phyloP scores from a whole-genome alignment of 1,140 invertebrate genomes.

The Calephelis virginiensis region DNA sequence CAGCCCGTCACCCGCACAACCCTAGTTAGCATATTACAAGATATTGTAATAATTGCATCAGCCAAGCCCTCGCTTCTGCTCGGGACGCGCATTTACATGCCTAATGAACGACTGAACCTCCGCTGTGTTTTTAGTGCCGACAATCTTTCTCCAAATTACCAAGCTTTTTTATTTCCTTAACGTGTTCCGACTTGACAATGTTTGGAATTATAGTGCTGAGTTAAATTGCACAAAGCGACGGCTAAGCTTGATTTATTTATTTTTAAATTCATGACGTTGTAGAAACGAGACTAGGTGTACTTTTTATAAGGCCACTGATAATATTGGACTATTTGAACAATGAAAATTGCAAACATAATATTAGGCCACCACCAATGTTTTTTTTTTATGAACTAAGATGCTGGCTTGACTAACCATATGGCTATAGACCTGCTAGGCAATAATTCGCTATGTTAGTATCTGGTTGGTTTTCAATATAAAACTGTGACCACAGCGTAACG shows the following conservation, averaged over 20 bases:
- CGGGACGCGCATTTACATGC: conserved; percentile 37
- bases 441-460: too few species aligned
- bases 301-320: too few species aligned
- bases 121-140: conserved; percentile 19
- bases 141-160: conserved; percentile 18
- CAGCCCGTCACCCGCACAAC: conserved; percentile 17
- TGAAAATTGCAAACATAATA: too few species aligned
- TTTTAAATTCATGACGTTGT: conserved; percentile 12
- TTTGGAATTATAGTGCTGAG: conserved; percentile 16
- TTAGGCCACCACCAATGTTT: too few species aligned
- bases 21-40: conserved; percentile 42
- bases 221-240: conserved; percentile 5
- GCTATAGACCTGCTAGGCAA: too few species aligned
- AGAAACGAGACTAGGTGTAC: not conserved
- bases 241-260: conserved; percentile 3
- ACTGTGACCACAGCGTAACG: too few species aligned
- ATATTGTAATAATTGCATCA: conserved; percentile 44
- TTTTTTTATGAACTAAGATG: too few species aligned
- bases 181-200: conserved; percentile 17
- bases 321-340: too few species aligned
- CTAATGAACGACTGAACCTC: conserved; percentile 32
- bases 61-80: conserved; percentile 28
- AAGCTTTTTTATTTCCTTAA: conserved; percentile 19
- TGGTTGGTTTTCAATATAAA: too few species aligned
- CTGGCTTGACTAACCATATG: too few species aligned